A percentile compares a stretch with the other conserved stretches of the same genome.
Conservation (phyloP, 1,140 invertebrate species). For the Brachionus calyciflorus region DNA sequence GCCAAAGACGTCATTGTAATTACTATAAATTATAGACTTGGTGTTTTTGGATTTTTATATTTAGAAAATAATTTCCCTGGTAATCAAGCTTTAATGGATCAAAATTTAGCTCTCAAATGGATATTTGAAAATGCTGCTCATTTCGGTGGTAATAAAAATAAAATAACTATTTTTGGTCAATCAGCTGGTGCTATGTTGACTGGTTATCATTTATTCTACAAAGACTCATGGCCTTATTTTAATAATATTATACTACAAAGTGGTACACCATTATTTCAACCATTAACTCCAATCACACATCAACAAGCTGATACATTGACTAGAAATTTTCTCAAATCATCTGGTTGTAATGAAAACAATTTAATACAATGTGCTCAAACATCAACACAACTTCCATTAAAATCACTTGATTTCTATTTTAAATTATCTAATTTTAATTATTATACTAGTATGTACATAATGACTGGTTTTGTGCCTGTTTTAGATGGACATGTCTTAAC, state of each 20-base stretch:
- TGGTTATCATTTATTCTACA: conserved; percentile 23
- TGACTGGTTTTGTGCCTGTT: too few species aligned
- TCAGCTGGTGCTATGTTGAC: conserved; percentile 87
- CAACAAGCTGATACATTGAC: too few species aligned
- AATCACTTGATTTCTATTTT: too few species aligned
- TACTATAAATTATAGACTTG: conserved; percentile 93
- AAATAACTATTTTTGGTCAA: conserved; percentile 90
- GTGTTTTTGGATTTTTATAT: conserved; percentile 71
- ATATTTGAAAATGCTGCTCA: conserved; percentile 84
- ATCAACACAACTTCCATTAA: too few species aligned
- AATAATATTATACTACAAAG: conserved; percentile 18
- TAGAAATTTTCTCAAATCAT: too few species aligned
- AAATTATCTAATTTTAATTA: too few species aligned
- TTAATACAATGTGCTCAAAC: too few species aligned
- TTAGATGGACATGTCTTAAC: too few species aligned
- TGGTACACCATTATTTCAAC: neutral
- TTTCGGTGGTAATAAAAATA: conserved; percentile 84
- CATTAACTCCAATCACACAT: neutral
- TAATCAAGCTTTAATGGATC: conserved; percentile 92
- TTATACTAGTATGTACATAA: too few species aligned
- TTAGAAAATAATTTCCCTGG: conserved; percentile 67
- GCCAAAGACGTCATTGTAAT: conserved; percentile 89
- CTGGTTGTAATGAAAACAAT: too few species aligned
- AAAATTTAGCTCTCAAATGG: conserved; percentile 70
- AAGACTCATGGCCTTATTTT: neutral